Percentiles rank a stretch among this genome's conserved stretches.
These are phyloP conservation scores for Macaria liturata DNA, from an alignment of 2,888 invertebrate genomes.

Conservation along the genomic window DNA sequence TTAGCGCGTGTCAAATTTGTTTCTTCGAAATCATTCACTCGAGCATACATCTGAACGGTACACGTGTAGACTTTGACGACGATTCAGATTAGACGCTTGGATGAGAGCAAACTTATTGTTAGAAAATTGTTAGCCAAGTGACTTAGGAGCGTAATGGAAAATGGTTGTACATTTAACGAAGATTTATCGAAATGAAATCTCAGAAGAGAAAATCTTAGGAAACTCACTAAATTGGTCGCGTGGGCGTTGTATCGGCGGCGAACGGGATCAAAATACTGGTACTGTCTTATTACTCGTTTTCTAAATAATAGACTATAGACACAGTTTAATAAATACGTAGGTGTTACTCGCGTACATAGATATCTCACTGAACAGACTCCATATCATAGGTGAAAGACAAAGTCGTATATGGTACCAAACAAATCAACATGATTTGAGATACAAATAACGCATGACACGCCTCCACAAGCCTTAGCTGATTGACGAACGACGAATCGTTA, in stretches of 20 bases:
- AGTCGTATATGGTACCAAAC: too few species aligned
- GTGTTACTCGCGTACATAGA: background rate
- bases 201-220: slow-evolving; percentile 16
- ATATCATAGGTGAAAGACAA: background rate
- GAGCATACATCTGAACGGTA: slow-evolving; percentile 1
- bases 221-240: slow-evolving; percentile 16
- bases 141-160: slow-evolving; percentile 9
- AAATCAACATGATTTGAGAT: too few species aligned
- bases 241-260: slow-evolving; percentile 12
- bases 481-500: too few species aligned
- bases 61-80: slow-evolving; percentile 8
- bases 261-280: slow-evolving; percentile 18
- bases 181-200: slow-evolving; percentile 19
- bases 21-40: slow-evolving; percentile 17
- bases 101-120: background rate
- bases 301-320: slow-evolving; percentile 17
- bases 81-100: too few species aligned
- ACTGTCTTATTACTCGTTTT: slow-evolving; percentile 8
- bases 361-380: background rate
- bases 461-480: too few species aligned
- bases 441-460: too few species aligned
- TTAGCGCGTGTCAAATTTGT: slow-evolving; percentile 30
- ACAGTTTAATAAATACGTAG: slow-evolving; percentile 19
- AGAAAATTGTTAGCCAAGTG: slow-evolving; percentile 10
- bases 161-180: slow-evolving; percentile 12